Percentiles rank a stretch among this genome's conserved stretches.
Conservation (phyloP, 1,140 invertebrate genomes). For the Parapsyche elsis region DNA sequence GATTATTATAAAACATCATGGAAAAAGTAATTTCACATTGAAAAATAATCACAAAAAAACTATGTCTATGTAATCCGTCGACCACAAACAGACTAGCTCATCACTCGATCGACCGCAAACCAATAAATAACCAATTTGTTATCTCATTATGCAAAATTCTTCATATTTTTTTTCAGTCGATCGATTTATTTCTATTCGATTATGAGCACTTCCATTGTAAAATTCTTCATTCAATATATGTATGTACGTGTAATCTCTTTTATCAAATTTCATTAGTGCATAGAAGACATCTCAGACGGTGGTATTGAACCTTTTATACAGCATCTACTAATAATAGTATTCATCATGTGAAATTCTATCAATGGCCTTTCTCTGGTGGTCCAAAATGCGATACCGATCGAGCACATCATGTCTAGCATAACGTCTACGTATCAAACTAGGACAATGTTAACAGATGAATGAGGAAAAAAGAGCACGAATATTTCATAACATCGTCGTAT, state of each 20-base stretch:
- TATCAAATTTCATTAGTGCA: not conserved
- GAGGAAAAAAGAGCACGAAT: not conserved
- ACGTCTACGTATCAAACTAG: not conserved
- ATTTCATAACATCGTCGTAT: not conserved
- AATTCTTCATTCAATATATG: not conserved
- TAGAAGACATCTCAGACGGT: not conserved
- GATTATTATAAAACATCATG: not conserved
- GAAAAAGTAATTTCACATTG: not conserved
- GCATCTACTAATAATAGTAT: not conserved
- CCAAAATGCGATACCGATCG: not conserved
- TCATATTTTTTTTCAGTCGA: not conserved
- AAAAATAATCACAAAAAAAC: constrained; percentile 15
- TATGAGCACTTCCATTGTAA: not conserved
- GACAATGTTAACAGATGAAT: not conserved
- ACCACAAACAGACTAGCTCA: constrained; percentile 5
- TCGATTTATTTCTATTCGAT: no score
- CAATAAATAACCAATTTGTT: constrained; percentile 46
- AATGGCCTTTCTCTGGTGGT: not conserved
- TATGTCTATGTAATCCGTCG: not conserved
- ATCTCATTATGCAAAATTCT: constrained; percentile 31
- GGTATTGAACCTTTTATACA: not conserved
- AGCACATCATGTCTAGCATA: not conserved
- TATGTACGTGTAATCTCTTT: not conserved
- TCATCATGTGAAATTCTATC: not conserved
- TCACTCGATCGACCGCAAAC: constrained; percentile 29